phyloP scores from a whole-genome alignment of 2,113 vertebrate genomes.

The Rhabdomys dilectus region DNA sequence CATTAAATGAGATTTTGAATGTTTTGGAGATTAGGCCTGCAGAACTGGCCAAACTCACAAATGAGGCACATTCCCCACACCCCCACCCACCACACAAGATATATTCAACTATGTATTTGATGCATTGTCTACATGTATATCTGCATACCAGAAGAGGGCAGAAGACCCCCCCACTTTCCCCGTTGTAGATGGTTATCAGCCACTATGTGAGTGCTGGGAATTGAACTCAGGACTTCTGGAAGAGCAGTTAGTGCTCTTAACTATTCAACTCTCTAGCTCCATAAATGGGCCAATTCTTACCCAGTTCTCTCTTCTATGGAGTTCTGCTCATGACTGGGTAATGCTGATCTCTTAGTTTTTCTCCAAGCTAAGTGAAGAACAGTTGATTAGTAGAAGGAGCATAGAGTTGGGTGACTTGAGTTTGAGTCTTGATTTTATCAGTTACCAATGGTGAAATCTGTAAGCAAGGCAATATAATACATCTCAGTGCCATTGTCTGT shows the following conservation, averaged over 20 bases:
- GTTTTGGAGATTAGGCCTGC: not conserved
- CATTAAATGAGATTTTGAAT: not conserved
- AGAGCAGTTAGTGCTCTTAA: not conserved
- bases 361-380: not conserved
- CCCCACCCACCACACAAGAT: not conserved
- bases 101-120: not conserved
- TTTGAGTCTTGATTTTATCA: slow-evolving; percentile 30
- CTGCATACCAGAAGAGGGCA: not conserved
- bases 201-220: not conserved
- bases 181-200: not conserved
- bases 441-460: not conserved
- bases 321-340: not conserved
- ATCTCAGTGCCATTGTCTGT: not conserved
- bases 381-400: not conserved
- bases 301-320: not conserved
- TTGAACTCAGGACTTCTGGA: not conserved
- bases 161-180: too few species aligned
- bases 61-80: rapidly evolving
- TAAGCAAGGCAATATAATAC: not conserved
- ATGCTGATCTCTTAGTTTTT: slow-evolving; percentile 25
- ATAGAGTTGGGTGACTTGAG: not conserved
- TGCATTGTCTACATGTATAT: not conserved
- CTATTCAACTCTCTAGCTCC: not conserved
- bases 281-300: not conserved
- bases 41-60: not conserved